A percentile compares a stretch with the other conserved stretches of the same genome.
Conservation (phyloP, 2,113 vertebrate species). For the Nettapus auritus region DNA sequence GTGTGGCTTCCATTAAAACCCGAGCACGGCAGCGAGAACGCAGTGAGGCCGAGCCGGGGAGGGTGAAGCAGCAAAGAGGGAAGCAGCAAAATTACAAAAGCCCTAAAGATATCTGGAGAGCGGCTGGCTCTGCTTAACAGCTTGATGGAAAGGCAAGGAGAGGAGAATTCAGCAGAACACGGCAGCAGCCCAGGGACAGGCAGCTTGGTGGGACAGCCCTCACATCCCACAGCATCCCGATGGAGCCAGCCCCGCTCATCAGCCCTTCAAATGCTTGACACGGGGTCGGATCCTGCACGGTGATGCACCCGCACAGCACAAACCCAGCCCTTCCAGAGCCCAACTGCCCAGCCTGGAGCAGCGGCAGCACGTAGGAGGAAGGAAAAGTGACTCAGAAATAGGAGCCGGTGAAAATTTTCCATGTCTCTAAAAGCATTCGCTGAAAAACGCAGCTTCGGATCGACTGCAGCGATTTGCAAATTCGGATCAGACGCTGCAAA, state of each 20-base stretch:
- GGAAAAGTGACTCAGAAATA: background rate
- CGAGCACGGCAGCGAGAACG: background rate
- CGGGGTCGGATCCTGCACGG: background rate
- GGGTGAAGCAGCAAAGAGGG: background rate
- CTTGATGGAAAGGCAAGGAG: background rate
- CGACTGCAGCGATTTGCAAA: background rate
- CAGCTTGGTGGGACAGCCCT: background rate
- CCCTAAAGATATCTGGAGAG: background rate
- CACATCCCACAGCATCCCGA: background rate
- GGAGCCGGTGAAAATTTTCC: background rate
- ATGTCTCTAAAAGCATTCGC: background rate
- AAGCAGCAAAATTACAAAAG: background rate
- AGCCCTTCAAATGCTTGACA: rapidly evolving
- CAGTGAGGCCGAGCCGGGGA: background rate
- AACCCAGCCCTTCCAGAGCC: background rate
- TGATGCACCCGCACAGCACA: background rate
- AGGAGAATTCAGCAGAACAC: background rate
- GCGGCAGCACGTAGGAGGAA: background rate
- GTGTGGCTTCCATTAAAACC: background rate
- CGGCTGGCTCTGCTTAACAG: background rate
- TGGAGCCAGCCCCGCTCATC: background rate
- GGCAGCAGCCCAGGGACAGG: rapidly evolving
- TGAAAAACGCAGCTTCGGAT: background rate
- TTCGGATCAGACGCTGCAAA: background rate
- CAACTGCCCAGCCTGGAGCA: background rate